phyloP scores from a whole-genome alignment of 2,888 invertebrate species.

The Spisula subtruncata region DNA sequence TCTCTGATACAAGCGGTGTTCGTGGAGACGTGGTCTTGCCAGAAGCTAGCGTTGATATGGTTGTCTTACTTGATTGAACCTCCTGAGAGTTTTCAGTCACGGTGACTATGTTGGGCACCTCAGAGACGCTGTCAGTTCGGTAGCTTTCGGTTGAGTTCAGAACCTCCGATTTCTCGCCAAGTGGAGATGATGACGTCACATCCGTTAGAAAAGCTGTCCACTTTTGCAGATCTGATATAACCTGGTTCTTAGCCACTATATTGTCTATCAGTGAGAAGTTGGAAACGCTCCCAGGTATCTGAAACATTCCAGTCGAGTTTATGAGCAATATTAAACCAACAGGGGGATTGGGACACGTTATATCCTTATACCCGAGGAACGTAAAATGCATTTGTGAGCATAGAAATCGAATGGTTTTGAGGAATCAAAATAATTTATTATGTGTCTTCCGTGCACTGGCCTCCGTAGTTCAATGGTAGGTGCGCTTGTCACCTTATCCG shows the following conservation, averaged over 20 bases:
- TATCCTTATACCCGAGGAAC: no score
- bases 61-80: background rate
- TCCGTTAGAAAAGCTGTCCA: conserved; percentile 35
- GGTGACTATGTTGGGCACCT: background rate
- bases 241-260: conserved; percentile 36
- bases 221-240: conserved; percentile 54
- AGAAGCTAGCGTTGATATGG: background rate
- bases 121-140: background rate
- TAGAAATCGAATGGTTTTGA: no score
- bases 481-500: no score
- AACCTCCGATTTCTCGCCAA: background rate
- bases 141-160: background rate
- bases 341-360: no score
- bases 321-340: background rate
- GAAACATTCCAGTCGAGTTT: background rate
- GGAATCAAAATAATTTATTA: no score
- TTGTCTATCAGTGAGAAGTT: conserved; percentile 41
- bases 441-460: no score
- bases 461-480: no score
- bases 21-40: background rate
- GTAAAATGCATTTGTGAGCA: no score
- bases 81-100: background rate
- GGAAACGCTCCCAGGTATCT: conserved; percentile 18
- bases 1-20: background rate
- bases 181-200: background rate